phyloP scores from a whole-genome alignment of 2,797 vertebrate species.

The Acrocephalus scirpaceus region DNA sequence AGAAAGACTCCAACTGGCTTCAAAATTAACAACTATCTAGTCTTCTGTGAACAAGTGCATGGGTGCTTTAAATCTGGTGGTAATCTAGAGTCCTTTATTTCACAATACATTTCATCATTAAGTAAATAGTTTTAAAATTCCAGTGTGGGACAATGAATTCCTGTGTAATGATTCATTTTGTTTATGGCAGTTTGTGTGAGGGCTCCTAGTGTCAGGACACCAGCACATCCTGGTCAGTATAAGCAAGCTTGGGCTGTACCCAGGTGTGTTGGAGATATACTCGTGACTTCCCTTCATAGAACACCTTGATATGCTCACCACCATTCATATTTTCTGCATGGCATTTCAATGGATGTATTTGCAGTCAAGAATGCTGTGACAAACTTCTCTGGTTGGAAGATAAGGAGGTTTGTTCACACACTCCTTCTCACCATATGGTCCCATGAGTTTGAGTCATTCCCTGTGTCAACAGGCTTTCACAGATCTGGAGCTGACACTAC shows the following conservation, averaged over 20 bases:
- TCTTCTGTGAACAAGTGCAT: background rate
- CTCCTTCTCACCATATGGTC: slow-evolving; percentile 43
- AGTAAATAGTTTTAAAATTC: background rate
- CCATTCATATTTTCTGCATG: background rate
- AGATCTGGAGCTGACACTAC: slow-evolving; percentile 9
- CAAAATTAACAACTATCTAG: background rate
- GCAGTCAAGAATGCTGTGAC: background rate
- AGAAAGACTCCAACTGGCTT: background rate
- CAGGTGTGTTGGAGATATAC: background rate
- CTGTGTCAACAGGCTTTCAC: slow-evolving; percentile 22
- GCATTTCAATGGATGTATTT: background rate
- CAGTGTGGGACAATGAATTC: background rate
- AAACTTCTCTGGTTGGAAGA: background rate
- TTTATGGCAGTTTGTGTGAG: background rate
- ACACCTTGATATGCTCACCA: background rate
- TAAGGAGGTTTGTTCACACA: background rate
- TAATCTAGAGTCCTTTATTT: background rate
- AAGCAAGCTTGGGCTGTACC: background rate
- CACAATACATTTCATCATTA: background rate
- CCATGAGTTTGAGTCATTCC: slow-evolving; percentile 43
- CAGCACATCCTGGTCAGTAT: background rate
- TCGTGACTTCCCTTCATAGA: background rate
- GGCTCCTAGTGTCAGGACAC: background rate
- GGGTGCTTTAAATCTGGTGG: background rate
- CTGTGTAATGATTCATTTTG: background rate